phyloP scores from a whole-genome alignment of 2,888 invertebrate genomes.

The Globia sparganii region DNA sequence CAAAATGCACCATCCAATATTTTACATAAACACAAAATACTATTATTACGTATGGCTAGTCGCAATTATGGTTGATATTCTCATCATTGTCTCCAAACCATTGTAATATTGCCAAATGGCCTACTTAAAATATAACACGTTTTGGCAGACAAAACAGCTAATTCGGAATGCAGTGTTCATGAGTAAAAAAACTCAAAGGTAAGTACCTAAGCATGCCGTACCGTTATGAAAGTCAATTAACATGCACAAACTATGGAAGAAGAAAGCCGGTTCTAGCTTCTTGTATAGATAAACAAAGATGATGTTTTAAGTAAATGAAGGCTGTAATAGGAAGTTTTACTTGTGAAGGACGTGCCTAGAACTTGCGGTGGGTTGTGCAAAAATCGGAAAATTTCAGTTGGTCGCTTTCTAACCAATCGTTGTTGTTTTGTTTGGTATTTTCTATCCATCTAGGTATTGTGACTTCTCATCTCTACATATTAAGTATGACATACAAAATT shows the following conservation, averaged over 20 bases:
- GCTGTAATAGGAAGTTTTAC: slow-evolving; percentile 27
- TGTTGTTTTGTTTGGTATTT: not conserved
- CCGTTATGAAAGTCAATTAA: slow-evolving; percentile 63
- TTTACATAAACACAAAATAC: slow-evolving; percentile 32
- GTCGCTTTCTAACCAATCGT: not conserved
- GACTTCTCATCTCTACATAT: no score
- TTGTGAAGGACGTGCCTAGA: slow-evolving; percentile 27
- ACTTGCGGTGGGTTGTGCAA: slow-evolving; percentile 4
- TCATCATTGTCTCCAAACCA: slow-evolving; percentile 61
- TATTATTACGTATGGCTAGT: slow-evolving; percentile 40
- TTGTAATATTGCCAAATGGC: slow-evolving; percentile 59
- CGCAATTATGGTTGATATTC: slow-evolving; percentile 52
- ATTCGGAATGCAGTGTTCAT: slow-evolving; percentile 53
- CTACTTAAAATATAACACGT: slow-evolving; percentile 59
- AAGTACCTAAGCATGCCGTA: slow-evolving; percentile 35
- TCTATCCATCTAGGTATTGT: not conserved
- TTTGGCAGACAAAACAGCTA: slow-evolving; percentile 52
- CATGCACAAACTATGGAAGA: slow-evolving; percentile 50
- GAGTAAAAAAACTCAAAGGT: slow-evolving; percentile 47
- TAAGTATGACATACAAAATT: not conserved
- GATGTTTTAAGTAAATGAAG: slow-evolving; percentile 42
- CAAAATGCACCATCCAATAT: slow-evolving; percentile 15
- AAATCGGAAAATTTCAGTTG: not conserved
- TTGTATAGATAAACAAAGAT: slow-evolving; percentile 45
- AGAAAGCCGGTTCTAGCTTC: slow-evolving; percentile 39